Evolutionary conservation across 37 sponge, comb jelly and placozoan genomes (phyloP), one percentile per base, ranked within the genome.

Genomic region (Chondrosia reniformis): DNA sequence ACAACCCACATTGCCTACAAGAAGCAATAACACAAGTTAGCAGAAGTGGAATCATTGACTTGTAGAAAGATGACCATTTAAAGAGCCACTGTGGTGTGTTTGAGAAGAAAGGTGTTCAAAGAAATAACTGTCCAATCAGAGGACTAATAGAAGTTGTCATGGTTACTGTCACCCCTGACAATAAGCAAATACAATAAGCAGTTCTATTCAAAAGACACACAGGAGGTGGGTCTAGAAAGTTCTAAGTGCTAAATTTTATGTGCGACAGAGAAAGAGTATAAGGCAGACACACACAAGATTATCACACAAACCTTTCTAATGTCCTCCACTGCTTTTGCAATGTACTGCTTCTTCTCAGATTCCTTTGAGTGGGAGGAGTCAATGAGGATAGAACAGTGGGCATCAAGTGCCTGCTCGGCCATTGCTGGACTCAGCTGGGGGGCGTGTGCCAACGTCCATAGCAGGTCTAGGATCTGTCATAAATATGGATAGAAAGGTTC

Each of bases 401-500:
- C 69, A 10, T 90, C 85, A 67, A 94, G 75, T 0, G 94, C 94
- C 33, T 93, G 83, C 39, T 94, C 88, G 19, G 91, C 84, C 91
- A 94, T 94, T 78, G 81, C 94, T 2, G 78, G 58, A 37, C 87
- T 81, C 44, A 91, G 78, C 76, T 84, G 84, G 27, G 85, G 91
- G 22, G 85, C 69, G 79, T 94, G 94, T 1, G 94, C 87, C 59
- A 94, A 80, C 34, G 56, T 42, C 94, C 94, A 94, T 17, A 94
- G 85, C 82, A 94, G 46, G 49, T 94, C 94, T 71, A 94, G 71
- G 30, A 94, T 86, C 91, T 91, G 49, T 2, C 37, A 39, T 8
- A 37, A 9, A 8, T 15, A 7, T 22, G 71, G 63, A 36, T 22
- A 8, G n/a, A n/a, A n/a, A n/a, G n/a, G n/a, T n/a, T n/a, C n/a